These are phyloP conservation scores for Nannospalax galili DNA, from an alignment of 2,113 vertebrate species.

Conservation along the genomic window DNA sequence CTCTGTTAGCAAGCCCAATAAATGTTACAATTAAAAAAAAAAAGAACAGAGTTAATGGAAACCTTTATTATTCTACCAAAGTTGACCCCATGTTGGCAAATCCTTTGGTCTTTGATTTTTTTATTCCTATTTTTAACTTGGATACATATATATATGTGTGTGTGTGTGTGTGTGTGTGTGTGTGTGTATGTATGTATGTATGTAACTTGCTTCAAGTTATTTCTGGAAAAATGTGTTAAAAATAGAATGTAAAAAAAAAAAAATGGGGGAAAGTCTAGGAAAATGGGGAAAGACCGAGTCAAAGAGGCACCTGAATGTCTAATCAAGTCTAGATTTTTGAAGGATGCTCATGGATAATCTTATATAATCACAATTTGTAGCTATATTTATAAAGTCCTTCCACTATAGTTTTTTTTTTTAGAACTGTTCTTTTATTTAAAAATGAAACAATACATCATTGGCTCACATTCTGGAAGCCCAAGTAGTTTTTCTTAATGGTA, in stretches of 20 bases:
- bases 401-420: neutral
- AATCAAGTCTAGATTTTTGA: neutral
- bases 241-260: neutral
- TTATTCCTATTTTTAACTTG: no score
- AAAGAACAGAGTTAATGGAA: no score
- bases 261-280: neutral
- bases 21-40: no score
- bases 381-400: conserved; percentile 25
- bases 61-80: no score
- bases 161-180: no score
- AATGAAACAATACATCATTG: conserved; percentile 4
- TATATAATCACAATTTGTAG: neutral
- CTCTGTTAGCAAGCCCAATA: no score
- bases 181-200: no score
- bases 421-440: neutral
- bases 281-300: neutral
- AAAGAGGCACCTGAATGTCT: neutral
- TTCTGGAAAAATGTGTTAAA: no score
- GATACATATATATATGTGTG: no score
- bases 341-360: neutral
- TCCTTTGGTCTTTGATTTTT: no score
- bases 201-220: no score
- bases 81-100: no score
- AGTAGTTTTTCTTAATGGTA: neutral
- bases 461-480: neutral